These are phyloP conservation scores for Seladonia tumulorum DNA, from an alignment of 2,888 invertebrate species.

Conservation along the genomic window DNA sequence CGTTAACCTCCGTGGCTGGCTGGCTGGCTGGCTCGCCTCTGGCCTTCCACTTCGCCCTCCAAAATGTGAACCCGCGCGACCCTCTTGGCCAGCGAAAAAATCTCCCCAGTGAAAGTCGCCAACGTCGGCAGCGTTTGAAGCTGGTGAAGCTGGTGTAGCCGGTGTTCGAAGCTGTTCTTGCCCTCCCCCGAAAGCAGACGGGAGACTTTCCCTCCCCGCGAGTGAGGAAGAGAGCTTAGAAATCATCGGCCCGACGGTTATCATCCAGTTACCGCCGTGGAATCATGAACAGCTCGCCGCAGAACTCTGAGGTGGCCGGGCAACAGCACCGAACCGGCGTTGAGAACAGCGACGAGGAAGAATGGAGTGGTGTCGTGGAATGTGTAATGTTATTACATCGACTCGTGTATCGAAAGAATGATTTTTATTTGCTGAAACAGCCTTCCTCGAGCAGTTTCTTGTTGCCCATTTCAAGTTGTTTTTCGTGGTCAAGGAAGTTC, in stretches of 20 bases:
- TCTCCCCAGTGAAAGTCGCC: not conserved
- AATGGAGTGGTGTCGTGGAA: conserved; percentile 83
- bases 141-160: not conserved
- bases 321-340: conserved; percentile 72
- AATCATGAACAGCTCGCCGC: conserved; percentile 80
- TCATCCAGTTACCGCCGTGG: not conserved
- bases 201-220: not conserved
- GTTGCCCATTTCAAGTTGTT: conserved; percentile 65
- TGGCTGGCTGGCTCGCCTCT: conserved; percentile 39
- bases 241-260: not conserved
- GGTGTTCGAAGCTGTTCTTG: not conserved
- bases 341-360: conserved; percentile 83
- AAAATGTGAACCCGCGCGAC: conserved; percentile 41
- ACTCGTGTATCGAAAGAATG: conserved; percentile 67
- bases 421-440: conserved; percentile 66
- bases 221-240: not conserved
- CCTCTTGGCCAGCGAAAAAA: not conserved
- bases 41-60: conserved; percentile 19
- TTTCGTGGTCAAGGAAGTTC: conserved; percentile 66
- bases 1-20: conserved; percentile 61
- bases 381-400: conserved; percentile 78
- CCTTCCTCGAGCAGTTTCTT: conserved; percentile 66
- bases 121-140: not conserved
- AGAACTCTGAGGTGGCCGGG: conserved; percentile 74
- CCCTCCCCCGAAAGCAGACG: not conserved